phyloP scores from a whole-genome alignment of 2,888 invertebrate genomes.

The Habrosyne pyritoides region DNA sequence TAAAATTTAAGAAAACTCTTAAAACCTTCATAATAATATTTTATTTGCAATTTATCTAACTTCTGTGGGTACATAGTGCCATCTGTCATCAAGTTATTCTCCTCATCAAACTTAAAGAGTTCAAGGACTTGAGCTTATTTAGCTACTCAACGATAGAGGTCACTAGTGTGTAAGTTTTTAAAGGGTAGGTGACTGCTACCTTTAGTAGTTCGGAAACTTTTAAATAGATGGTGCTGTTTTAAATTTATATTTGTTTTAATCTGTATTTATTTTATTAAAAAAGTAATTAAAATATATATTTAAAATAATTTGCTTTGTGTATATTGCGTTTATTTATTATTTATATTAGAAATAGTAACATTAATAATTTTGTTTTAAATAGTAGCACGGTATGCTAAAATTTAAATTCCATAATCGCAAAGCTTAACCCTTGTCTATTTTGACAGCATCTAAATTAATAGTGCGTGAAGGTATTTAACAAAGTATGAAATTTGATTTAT shows the following conservation, averaged over 20 bases:
- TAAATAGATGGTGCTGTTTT: slow-evolving; percentile 66
- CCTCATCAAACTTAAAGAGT: slow-evolving; percentile 33
- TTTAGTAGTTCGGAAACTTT: slow-evolving; percentile 56
- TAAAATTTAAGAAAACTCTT: too few species aligned
- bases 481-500: slow-evolving; percentile 46
- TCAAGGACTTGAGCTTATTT: slow-evolving; percentile 34
- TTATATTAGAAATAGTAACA: too few species aligned
- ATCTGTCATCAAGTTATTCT: slow-evolving; percentile 58
- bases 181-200: slow-evolving; percentile 51
- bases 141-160: slow-evolving; percentile 72
- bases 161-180: slow-evolving; percentile 50
- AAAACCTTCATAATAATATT: too few species aligned
- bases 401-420: slow-evolving; percentile 60
- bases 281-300: too few species aligned
- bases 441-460: slow-evolving; percentile 70
- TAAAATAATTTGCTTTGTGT: too few species aligned
- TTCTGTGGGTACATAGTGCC: slow-evolving; percentile 42
- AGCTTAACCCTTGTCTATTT: slow-evolving; percentile 70
- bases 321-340: too few species aligned
- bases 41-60: too few species aligned
- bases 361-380: slow-evolving; percentile 10
- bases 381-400: slow-evolving; percentile 39
- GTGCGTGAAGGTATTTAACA: slow-evolving; percentile 66
- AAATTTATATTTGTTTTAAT: slow-evolving; percentile 13
- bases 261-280: too few species aligned